Conservation (phyloP, 1,140 invertebrate genomes). For the Lepidurus packardi region DNA sequence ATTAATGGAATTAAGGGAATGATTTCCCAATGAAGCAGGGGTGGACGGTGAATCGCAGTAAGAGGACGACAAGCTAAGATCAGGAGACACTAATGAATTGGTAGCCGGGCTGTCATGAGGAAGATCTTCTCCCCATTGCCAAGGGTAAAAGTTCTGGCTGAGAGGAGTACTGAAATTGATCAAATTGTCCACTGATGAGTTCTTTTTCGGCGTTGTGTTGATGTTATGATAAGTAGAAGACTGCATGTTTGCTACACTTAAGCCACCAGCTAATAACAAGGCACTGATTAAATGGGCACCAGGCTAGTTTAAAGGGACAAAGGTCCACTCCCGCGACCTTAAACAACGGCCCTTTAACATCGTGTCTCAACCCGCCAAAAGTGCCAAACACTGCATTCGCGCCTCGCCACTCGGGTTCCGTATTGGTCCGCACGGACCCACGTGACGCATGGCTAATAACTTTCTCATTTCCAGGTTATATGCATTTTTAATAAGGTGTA, state of each 20-base stretch:
- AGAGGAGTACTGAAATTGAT: neutral
- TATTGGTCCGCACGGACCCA: neutral
- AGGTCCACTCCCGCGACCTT: conserved; percentile 8
- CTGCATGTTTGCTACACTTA: neutral
- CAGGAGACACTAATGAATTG: neutral
- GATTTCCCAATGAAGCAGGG: neutral
- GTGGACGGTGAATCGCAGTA: neutral
- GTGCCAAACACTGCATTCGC: conserved; percentile 5
- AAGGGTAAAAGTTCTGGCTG: neutral
- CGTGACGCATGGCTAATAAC: neutral
- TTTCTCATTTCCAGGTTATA: neutral
- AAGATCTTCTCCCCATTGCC: conserved; percentile 11
- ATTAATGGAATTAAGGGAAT: neutral
- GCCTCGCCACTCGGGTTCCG: neutral
- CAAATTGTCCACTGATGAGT: neutral
- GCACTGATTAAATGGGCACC: neutral
- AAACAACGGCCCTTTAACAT: conserved; percentile 18
- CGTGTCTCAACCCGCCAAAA: neutral
- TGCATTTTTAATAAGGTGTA: neutral
- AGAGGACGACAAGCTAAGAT: neutral
- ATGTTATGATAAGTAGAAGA: conserved; percentile 3
- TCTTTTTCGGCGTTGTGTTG: neutral
- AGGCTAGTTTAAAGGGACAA: conserved; percentile 19
- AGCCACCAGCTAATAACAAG: neutral
- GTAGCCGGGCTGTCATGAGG: neutral